Base-by-base conservation (phyloP, 64 coral and sea anemone genomes). In the Porites australiensis region DNA sequence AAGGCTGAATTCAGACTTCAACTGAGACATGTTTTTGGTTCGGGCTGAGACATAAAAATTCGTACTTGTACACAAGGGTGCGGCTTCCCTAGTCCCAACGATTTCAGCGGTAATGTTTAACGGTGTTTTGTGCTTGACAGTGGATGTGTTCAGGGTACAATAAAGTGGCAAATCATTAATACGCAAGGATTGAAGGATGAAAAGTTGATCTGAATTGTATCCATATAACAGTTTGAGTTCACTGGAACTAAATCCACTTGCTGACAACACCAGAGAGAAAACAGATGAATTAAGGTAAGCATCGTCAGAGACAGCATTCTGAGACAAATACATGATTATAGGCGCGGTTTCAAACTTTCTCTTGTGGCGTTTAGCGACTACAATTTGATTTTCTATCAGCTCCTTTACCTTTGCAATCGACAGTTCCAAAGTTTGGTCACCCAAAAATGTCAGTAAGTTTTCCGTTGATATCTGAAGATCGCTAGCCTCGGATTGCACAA, bases 121-220 rank as follows among this genome's bases (percentile, higher is more conserved):
- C 47, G 21, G 46, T 12, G 87, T 66, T 43, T 70, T 75, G 0
- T 86, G 61, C 14, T 88, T 93, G 14, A 79, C 14, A 53, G 4
- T 9, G 14, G 86, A 51, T 0, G 85, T 77, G 55, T 82, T 54
- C 10, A 88, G 19, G 2, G 45, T 44, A 71, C 92, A 93, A 70
- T 88, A 62, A 3, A 64, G 77, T 4, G 64, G 84, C 4, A 93
- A 59, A 18, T 93, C 75, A 11, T 71, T 80, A n/a, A 93, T 60
- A 2, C 20, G 52, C 64, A 88, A 9, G 2, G 27, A 67, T 27
- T 6, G 63, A 51, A 93, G 51, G 4, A 93, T 73, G 23, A 68
- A 71, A 0, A 75, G 37, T 73, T 67, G 51, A 62, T 75, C 23
- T 20, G 16, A n/a, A 51, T 44, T 84, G 18, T 22, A 49, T 14